phyloP scores from a whole-genome alignment of 2,888 invertebrate species.

The Agrilus mali region DNA sequence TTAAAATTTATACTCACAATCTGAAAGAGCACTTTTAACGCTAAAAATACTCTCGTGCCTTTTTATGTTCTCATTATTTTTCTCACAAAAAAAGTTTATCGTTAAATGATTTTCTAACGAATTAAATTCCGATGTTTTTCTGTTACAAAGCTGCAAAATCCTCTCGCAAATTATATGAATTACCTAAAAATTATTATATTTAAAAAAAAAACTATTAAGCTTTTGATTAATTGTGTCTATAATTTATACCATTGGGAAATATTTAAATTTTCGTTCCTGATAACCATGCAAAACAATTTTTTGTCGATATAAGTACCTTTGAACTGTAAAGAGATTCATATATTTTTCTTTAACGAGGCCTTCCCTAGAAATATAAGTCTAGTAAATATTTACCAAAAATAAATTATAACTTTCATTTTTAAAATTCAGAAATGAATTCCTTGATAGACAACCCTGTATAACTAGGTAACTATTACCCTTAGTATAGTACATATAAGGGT shows the following conservation, averaged over 20 bases:
- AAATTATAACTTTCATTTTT: no score
- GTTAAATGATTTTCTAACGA: conserved; percentile 45
- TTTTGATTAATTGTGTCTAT: conserved; percentile 8
- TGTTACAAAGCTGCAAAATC: conserved; percentile 56
- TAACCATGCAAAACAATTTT: conserved; percentile 62
- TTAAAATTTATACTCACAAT: conserved; percentile 18
- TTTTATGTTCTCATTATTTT: conserved; percentile 21
- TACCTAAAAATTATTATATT: conserved; percentile 39
- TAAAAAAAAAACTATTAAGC: background rate
- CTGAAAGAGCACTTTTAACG: conserved; percentile 23
- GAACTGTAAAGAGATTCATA: conserved; percentile 50
- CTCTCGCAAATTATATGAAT: conserved; percentile 68
- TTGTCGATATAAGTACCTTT: conserved; percentile 58
- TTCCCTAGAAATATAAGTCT: conserved; percentile 29
- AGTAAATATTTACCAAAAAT: no score
- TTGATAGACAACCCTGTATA: no score
- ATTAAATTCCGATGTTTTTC: conserved; percentile 44
- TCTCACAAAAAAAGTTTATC: conserved; percentile 39
- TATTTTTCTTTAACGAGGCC: conserved; percentile 34
- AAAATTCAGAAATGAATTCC: background rate
- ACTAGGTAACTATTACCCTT: no score
- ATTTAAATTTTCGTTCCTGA: conserved; percentile 61
- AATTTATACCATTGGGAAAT: conserved; percentile 65
- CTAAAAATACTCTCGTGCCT: conserved; percentile 27
- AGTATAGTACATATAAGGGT: no score